Base-by-base conservation (phyloP, 2,888 invertebrate species). In the Ellobium chinense region DNA sequence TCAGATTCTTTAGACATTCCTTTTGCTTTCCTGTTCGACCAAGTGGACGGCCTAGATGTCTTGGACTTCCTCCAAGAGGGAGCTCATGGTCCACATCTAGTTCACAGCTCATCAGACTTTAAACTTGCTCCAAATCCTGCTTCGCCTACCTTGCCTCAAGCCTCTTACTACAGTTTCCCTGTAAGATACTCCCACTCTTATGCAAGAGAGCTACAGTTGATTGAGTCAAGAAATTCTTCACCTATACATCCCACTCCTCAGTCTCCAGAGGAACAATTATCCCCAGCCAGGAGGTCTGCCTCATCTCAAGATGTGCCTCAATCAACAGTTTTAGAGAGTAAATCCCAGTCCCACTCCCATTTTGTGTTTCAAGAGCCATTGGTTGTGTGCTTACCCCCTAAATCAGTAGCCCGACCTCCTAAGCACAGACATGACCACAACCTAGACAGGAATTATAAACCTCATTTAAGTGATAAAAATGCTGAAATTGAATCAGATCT, bases 11-110 rank as follows among this genome's bases (percentile, higher is more conserved):
- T 80, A 18, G 80, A 80, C 39, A 69, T 80, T 74, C 60, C 27
- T 18, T 80, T 74, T 31, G 80, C 80, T 9, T 80, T 74, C 14
- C n/a, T 80, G 14, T 80, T 80, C 75, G 80, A 74, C 36, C 27
- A 29, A 5, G 46, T 69, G 21, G 78, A 70, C 18, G 31, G 18
- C 27, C 54, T n/a, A 46, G 46, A 58, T n/a, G 3, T 9, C 1
- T 24, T 37, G 0, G 27, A 39, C n/a, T 27, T 14, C 24, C 58
- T 37, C 27, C 7, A 58, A 24, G 60, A 77, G 4, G n/a, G 39
- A n/a, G 36, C 24, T 34, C 27, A 21, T 31, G 27, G 56, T 0
- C 60, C 77, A 60, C 39, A 58, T 24, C 9, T 39, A 5, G 1
- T 60, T 46, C 62, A 27, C 24, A 21, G 34, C 18, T 12, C 31